phyloP scores from a whole-genome alignment of 2,797 vertebrate genomes.

The Mormyrus hasselquistii region DNA sequence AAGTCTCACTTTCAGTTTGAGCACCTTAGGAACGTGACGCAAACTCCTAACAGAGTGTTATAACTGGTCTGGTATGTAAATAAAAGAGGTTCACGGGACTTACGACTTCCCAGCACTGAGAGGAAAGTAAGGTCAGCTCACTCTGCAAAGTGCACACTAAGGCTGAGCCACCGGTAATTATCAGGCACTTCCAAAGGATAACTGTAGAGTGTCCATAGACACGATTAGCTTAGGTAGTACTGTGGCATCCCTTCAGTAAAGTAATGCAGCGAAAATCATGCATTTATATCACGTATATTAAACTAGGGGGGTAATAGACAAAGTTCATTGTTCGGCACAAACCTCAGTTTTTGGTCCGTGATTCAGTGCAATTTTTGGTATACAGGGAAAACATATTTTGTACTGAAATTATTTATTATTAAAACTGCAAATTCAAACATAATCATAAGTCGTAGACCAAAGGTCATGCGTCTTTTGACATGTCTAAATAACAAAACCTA shows the following conservation, averaged over 20 bases:
- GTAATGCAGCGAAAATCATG: background rate
- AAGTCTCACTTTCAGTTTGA: background rate
- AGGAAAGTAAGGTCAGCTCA: background rate
- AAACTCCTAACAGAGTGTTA: background rate
- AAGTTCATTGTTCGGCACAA: background rate
- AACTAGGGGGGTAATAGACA: background rate
- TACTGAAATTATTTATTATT: background rate
- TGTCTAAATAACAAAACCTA: background rate
- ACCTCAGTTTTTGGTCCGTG: background rate
- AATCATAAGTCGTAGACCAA: background rate
- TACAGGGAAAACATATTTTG: background rate
- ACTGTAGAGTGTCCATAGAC: background rate
- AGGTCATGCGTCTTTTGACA: background rate
- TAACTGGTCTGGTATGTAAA: slow-evolving; percentile 19
- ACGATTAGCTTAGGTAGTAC: background rate
- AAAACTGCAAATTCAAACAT: background rate
- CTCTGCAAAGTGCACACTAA: background rate
- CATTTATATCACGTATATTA: background rate
- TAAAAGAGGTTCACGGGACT: background rate
- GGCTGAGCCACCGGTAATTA: background rate
- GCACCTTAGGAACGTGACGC: background rate
- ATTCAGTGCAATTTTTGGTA: background rate
- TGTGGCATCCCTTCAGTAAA: background rate
- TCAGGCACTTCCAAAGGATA: background rate
- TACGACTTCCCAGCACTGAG: background rate